Evolutionary conservation across 2,797 vertebrate genomes (phyloP).

Genomic region (Eulemur coronatus): DNA sequence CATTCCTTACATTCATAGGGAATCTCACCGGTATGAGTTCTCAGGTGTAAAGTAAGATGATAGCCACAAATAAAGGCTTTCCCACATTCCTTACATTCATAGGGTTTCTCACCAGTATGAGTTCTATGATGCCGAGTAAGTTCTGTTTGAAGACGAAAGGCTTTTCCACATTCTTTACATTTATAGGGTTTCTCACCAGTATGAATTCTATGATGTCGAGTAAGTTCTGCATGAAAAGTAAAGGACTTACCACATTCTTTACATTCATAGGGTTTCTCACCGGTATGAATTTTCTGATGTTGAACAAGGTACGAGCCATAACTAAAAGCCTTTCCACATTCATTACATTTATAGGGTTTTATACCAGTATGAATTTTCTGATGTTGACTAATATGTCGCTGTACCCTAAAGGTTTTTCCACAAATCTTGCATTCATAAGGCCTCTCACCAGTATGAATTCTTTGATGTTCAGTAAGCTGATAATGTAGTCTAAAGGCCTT

Average conservation of each 20-base stretch:
- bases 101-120: too few species aligned
- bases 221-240: neutral
- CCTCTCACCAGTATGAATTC: constrained; percentile 56
- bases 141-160: constrained; percentile 29
- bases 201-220: constrained; percentile 45
- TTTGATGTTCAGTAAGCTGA: constrained; percentile 48
- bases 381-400: constrained; percentile 57
- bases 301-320: neutral
- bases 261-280: constrained; percentile 50
- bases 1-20: constrained; percentile 37
- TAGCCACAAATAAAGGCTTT: too few species aligned
- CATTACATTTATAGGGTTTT: constrained; percentile 45
- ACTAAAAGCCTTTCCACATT: constrained; percentile 55
- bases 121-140: neutral
- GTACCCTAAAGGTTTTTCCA: constrained; percentile 56
- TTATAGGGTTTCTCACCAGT: constrained; percentile 56
- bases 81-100: too few species aligned
- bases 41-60: neutral
- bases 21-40: constrained; percentile 34
- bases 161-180: constrained; percentile 60
- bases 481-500: constrained; percentile 46
- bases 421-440: constrained; percentile 56
- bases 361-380: constrained; percentile 53
- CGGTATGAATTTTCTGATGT: constrained; percentile 50
- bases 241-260: constrained; percentile 56